Evolutionary conservation across 1,140 invertebrate genomes (phyloP).

Genomic region (Diploscapter pachys): DNA sequence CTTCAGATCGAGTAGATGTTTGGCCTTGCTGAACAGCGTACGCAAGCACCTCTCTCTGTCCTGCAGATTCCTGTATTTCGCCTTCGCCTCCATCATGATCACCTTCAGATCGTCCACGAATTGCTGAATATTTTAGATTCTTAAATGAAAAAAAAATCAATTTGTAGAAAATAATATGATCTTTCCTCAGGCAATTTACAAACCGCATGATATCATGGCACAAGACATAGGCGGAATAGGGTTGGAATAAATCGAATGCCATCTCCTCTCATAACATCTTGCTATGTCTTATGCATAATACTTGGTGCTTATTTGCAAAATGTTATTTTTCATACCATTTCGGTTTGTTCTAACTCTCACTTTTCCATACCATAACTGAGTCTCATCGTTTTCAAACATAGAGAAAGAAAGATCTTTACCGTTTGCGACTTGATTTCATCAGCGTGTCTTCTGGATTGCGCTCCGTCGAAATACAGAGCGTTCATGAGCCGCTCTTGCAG

Average conservation of each 20-base stretch:
- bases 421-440: no score
- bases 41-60: conserved; percentile 68
- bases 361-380: no score
- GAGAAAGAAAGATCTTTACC: not conserved
- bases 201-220: not conserved
- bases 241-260: not conserved
- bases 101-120: conserved; percentile 83
- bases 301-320: no score
- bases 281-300: not conserved
- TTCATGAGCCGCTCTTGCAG: not conserved
- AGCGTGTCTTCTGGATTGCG: not conserved
- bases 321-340: no score
- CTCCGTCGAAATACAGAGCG: not conserved
- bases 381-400: conserved; percentile 61
- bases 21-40: conserved; percentile 9
- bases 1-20: conserved; percentile 79
- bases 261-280: not conserved
- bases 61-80: conserved; percentile 55
- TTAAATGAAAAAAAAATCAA: not conserved
- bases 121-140: conserved; percentile 65
- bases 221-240: no score
- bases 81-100: conserved; percentile 73
- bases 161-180: conserved; percentile 5
- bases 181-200: not conserved
- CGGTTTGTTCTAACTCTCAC: no score